These are phyloP conservation scores for Salpingus planirostris DNA, from an alignment of 2,888 invertebrate genomes.

Conservation along the genomic window DNA sequence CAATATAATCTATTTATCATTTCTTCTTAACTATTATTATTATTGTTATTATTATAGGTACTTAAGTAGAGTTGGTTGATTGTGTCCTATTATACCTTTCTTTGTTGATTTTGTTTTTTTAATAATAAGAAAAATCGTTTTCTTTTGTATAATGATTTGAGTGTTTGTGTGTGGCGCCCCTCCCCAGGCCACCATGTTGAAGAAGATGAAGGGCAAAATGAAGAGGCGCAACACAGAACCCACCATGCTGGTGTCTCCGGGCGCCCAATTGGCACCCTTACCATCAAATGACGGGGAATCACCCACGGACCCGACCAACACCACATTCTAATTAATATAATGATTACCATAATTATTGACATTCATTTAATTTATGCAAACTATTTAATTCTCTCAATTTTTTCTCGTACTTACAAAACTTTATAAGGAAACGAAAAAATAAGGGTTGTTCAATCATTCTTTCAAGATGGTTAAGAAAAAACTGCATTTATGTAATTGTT, in stretches of 20 bases:
- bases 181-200: slow-evolving; percentile 97
- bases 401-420: too few relatives aligned
- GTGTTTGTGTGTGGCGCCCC: slow-evolving; percentile 32
- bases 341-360: too few relatives aligned
- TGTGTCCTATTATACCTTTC: slow-evolving; percentile 5
- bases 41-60: too few relatives aligned
- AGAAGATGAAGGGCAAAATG: slow-evolving; percentile 95
- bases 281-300: slow-evolving; percentile 44
- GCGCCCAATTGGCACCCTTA: slow-evolving; percentile 42
- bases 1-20: too few relatives aligned
- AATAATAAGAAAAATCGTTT: too few relatives aligned
- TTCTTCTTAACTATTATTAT: too few relatives aligned
- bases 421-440: too few relatives aligned
- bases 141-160: slow-evolving; percentile 11
- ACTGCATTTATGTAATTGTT: slow-evolving; percentile 33
- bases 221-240: slow-evolving; percentile 92
- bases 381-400: too few relatives aligned
- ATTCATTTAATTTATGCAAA: too few relatives aligned
- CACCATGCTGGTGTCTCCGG: slow-evolving; percentile 53
- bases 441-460: too few relatives aligned
- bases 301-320: slow-evolving; percentile 40
- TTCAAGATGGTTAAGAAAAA: too few relatives aligned
- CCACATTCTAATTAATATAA: slow-evolving; percentile 39
- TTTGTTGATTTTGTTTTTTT: too few relatives aligned
- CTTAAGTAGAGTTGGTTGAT: slow-evolving; percentile 14